Base-by-base conservation (phyloP, 2,888 invertebrate genomes). In the Lampropteryx suffumata region DNA sequence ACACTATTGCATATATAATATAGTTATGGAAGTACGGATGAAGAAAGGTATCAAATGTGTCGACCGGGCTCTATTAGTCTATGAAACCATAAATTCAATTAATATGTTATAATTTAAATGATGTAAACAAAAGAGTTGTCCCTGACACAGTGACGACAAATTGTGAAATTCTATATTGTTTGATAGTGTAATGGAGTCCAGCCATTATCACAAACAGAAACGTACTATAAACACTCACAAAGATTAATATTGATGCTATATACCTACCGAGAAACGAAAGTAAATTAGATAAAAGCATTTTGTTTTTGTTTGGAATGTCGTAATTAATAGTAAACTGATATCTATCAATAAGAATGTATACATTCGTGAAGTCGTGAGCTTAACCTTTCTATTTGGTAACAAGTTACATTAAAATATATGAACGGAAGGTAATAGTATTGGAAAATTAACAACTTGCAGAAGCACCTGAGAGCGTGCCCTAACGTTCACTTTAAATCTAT, bases 221-320 rank as follows among this genome's bases (percentile, higher is more conserved):
- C 33, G 33, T 44, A 43, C 28, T 35, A 41, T 17, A 35, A 50
- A 39, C 44, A 54, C 13, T 54, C 43, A 62, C 55, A 61, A 42
- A 64, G 65, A 72, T 73, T 48, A 49, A 54, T 59, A 57, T 52
- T 65, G 62, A 69, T 67, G 67, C 64, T 69, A 67, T 76, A 67
- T 68, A n/a, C n/a, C n/a, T 77, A 71, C 69, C 55, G 67, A 74
- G 75, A 75, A 75, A 68, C 62, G 53, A 55, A 66, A 67, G 56
- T 64, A 63, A 59, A 62, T 64, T 47, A 50, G 51, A 54, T 47
- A 48, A 44, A 37, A 35, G 27, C 36, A 24, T 17, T 37, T 36
- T 47, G 53, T 41, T 42, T 48, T 52, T 42, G 21, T 47, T 46
- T 29, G 17, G 17, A 44, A 28, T 57, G 47, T 49, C 43, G 42